A percentile compares a stretch with the other conserved stretches of the same genome.
phyloP scores from a whole-genome alignment of 2,113 vertebrate genomes.

The Ictalurus furcatus region DNA sequence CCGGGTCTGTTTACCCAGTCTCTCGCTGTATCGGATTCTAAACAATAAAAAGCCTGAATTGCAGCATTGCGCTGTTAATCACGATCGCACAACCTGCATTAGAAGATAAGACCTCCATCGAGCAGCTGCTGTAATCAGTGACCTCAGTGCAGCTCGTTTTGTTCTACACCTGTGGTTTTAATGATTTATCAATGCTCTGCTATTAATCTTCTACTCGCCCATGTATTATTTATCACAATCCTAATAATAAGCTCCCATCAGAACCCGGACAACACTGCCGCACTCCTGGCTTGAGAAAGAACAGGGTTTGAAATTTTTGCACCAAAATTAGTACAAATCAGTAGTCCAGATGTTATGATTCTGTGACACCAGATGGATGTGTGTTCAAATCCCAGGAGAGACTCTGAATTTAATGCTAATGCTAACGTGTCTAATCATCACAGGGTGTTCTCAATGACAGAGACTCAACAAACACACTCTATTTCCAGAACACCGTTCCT shows the following conservation, averaged over 20 bases:
- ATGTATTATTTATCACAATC: not conserved
- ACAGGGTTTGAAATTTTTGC: not conserved
- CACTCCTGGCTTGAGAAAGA: not conserved
- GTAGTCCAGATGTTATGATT: not conserved
- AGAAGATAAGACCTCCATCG: not conserved
- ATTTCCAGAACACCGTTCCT: not conserved
- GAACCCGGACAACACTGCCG: not conserved
- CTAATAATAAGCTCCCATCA: not conserved
- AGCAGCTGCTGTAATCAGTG: not conserved
- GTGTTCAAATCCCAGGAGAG: not conserved
- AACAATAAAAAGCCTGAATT: not conserved
- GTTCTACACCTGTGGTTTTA: constrained; percentile 2
- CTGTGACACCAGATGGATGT: not conserved
- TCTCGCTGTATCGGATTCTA: not conserved
- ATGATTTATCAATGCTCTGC: not conserved
- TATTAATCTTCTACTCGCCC: not conserved
- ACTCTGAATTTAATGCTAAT: too few relatives aligned
- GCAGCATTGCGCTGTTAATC: not conserved
- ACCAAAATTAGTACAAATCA: not conserved
- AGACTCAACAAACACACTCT: not conserved
- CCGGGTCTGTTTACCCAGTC: not conserved
- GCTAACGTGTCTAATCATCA: too few relatives aligned
- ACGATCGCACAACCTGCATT: not conserved
- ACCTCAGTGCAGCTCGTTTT: not conserved
- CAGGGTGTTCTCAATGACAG: too few relatives aligned